phyloP scores from a whole-genome alignment of 2,113 vertebrate genomes.

The Oryzias curvinotus region DNA sequence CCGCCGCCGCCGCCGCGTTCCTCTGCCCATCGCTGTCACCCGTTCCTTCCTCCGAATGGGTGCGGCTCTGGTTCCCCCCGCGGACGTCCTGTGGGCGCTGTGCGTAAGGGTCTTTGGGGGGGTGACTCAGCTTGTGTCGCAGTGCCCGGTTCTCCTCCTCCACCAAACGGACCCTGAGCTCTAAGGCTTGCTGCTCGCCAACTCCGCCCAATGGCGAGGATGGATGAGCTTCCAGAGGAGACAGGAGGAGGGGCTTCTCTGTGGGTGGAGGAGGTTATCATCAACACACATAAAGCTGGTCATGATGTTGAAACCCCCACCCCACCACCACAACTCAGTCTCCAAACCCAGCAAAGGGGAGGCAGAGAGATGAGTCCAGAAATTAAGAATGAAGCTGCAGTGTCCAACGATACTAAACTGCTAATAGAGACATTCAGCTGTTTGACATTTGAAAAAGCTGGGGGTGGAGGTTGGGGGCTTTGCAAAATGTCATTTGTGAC shows the following conservation, averaged over 20 bases:
- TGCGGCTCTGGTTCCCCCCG: conserved; percentile 83
- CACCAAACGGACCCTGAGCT: conserved; percentile 89
- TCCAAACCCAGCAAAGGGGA: no score
- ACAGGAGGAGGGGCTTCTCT: conserved; percentile 91
- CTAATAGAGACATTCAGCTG: no score
- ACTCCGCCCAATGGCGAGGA: conserved; percentile 78
- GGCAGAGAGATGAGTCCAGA: no score
- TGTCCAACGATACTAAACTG: no score
- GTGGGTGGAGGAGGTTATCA: conserved; percentile 32
- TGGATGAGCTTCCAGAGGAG: conserved; percentile 86
- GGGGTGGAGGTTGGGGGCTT: no score
- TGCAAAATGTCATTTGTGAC: no score
- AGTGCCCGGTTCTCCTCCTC: conserved; percentile 93
- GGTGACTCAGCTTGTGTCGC: conserved; percentile 88
- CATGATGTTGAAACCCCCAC: no score
- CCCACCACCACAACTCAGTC: no score
- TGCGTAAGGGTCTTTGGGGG: conserved; percentile 65
- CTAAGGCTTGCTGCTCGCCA: conserved; percentile 86
- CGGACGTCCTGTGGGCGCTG: conserved; percentile 54
- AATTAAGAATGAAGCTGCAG: no score
- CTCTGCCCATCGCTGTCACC: conserved; percentile 90
- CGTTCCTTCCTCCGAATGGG: conserved; percentile 91
- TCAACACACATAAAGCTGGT: background rate
- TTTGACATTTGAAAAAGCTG: no score
- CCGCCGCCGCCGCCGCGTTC: conserved; percentile 77